Evolutionary conservation across 2,113 vertebrate species (phyloP).

Genomic region (Acrocephalus arundinaceus): DNA sequence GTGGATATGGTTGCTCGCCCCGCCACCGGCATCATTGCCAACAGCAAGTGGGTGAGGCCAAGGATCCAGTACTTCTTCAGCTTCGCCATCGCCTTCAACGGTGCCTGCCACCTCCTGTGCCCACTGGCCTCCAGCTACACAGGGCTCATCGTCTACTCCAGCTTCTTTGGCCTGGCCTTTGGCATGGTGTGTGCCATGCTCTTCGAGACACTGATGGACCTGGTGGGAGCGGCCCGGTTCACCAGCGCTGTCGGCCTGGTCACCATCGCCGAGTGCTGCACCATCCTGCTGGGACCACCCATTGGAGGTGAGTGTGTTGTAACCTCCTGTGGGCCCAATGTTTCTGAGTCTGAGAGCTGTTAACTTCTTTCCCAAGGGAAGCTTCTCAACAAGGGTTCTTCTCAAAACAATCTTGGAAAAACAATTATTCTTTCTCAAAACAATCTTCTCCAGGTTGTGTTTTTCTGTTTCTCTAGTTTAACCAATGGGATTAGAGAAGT

Average conservation of each 20-base stretch:
- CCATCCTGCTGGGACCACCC: slow-evolving; percentile 81
- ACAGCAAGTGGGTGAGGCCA: slow-evolving; percentile 77
- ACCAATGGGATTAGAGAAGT: too few relatives aligned
- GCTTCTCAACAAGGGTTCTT: too few relatives aligned
- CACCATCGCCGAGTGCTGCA: slow-evolving; percentile 82
- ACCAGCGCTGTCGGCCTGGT: slow-evolving; percentile 80
- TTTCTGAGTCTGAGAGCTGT: too few relatives aligned
- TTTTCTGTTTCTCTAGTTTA: too few relatives aligned
- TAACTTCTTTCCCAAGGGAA: too few relatives aligned
- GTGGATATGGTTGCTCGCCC: slow-evolving; percentile 82
- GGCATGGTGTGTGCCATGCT: slow-evolving; percentile 83
- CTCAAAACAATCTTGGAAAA: too few relatives aligned
- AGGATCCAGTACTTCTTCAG: slow-evolving; percentile 83
- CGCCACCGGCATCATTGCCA: slow-evolving; percentile 75
- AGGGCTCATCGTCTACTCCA: slow-evolving; percentile 63
- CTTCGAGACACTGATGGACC: slow-evolving; percentile 84
- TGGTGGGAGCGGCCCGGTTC: slow-evolving; percentile 77
- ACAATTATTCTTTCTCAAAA: too few relatives aligned
- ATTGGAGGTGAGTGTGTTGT: slow-evolving; percentile 77
- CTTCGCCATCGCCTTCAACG: slow-evolving; percentile 79
- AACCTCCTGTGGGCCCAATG: too few relatives aligned
- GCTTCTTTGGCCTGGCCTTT: slow-evolving; percentile 77
- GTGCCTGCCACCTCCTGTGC: slow-evolving; percentile 80
- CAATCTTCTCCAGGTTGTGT: too few relatives aligned
- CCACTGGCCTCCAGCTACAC: slow-evolving; percentile 73